Conservation (phyloP, 2,888 invertebrate species). For the Hypsopygia costalis region DNA sequence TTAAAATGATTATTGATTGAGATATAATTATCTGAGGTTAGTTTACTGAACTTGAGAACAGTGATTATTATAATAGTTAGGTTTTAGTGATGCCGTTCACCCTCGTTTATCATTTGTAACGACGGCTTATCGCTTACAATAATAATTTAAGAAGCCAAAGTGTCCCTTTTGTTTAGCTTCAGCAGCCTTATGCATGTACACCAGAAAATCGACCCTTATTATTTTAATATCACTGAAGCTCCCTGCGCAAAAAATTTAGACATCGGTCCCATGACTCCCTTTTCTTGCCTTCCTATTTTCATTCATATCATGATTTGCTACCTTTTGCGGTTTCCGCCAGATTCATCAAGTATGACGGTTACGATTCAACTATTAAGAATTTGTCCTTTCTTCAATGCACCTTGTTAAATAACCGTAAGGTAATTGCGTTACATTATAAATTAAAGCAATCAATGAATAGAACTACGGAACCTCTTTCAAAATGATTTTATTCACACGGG, state of each 20-base stretch:
- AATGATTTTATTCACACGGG: conserved; percentile 44
- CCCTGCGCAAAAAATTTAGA: conserved; percentile 23
- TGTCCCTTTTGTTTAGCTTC: conserved; percentile 16
- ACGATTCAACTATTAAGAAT: conserved; percentile 62
- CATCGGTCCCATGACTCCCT: conserved; percentile 29
- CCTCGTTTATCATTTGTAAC: conserved; percentile 28
- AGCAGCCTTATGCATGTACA: conserved; percentile 3
- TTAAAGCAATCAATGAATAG: conserved; percentile 24
- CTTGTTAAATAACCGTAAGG: conserved; percentile 30
- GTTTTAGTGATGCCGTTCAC: conserved; percentile 23
- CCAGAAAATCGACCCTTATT: conserved; percentile 19
- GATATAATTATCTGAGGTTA: conserved; percentile 2
- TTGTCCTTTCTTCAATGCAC: conserved; percentile 39
- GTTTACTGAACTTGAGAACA: conserved; percentile 23
- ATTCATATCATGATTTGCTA: conserved; percentile 62
- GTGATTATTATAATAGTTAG: conserved; percentile 12
- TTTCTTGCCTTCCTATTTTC: conserved; percentile 44
- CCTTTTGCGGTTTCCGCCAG: conserved; percentile 78
- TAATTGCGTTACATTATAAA: conserved; percentile 28
- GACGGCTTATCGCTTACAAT: conserved; percentile 4
- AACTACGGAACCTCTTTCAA: conserved; percentile 20
- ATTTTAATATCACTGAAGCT: conserved; percentile 21
- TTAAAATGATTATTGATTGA: too few species aligned
- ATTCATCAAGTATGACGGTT: conserved; percentile 72
- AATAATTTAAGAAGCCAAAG: conserved; percentile 9